Base-by-base conservation (phyloP, 2,797 vertebrate species). In the Odontamblyopus rebecca region DNA sequence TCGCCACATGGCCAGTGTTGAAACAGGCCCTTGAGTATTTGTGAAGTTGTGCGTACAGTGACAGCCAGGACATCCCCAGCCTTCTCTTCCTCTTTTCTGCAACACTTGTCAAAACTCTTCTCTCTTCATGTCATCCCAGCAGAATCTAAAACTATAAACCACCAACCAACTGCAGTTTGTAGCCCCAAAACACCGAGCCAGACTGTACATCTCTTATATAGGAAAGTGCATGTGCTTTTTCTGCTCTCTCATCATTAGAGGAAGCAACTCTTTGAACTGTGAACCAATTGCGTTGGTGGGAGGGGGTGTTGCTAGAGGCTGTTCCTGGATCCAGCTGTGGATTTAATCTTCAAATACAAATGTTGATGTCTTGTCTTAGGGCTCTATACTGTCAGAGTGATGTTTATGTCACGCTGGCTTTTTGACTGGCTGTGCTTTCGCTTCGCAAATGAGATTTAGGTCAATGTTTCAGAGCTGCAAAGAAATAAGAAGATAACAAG, bases 231-330 rank as follows among this genome's bases (percentile, higher is more conserved):
- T 44, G 41, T 19, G 56, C 8, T 66, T 29, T 64, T 56, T 23
- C 51, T 15, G 51, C 32, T 54, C 65, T n/a, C 32, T 77, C 77
- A 78, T 84, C 85, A 83, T 79, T 81, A 79, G 81, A 85, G 79
- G 75, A 77, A 79, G 80, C 80, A 86, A 86, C 84, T 82, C 86
- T 88, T 79, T 91, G 89, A 92, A 91, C 89, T 88, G 84, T 85
- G 84, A 88, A 89, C 89, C 89, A 85, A 88, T 79, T 76, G 73
- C 82, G 78, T 86, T 83, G 82, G 73, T 78, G 78, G 76, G 73
- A 81, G 74, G 83, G 84, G 76, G 85, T 86, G 89, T 84, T 74
- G 89, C 88, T 86, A 61, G 76, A 82, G 89, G 89, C 87, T 6
- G 61, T 82, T 88, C 75, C 74, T 75, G n/a, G 71, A 82, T 85